phyloP scores from a whole-genome alignment of 2,888 invertebrate genomes.

The Tuta absoluta region DNA sequence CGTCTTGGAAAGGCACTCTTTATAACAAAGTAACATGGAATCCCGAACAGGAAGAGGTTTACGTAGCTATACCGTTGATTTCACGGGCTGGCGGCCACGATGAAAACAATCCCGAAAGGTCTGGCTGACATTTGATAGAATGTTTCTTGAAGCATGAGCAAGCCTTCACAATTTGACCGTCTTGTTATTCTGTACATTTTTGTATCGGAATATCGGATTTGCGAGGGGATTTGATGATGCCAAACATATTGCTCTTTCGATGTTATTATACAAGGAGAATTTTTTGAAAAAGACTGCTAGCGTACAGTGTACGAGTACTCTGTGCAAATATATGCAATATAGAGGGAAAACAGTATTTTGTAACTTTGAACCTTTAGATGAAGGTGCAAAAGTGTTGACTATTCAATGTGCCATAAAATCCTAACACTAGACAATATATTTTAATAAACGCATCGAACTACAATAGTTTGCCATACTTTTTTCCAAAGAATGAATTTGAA shows the following conservation, averaged over 20 bases:
- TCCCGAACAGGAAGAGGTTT: neutral
- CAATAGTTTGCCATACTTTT: no score
- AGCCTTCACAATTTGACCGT: slow-evolving; percentile 33
- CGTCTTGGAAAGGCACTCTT: neutral
- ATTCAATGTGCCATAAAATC: no score
- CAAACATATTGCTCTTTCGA: slow-evolving; percentile 14
- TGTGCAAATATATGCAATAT: no score
- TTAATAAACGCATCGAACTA: no score
- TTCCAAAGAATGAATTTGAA: no score
- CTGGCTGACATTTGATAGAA: slow-evolving; percentile 63
- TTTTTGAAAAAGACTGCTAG: neutral
- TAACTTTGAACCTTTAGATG: no score
- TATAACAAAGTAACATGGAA: slow-evolving; percentile 11
- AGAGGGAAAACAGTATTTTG: no score
- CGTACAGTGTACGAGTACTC: neutral
- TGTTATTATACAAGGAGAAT: neutral
- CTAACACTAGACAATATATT: no score
- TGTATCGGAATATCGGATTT: slow-evolving; percentile 20
- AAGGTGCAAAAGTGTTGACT: no score
- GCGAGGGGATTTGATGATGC: slow-evolving; percentile 1
- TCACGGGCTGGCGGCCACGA: slow-evolving; percentile 53
- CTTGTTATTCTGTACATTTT: slow-evolving; percentile 23
- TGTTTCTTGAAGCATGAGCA: slow-evolving; percentile 53
- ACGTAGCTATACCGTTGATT: slow-evolving; percentile 48
- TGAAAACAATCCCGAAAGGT: slow-evolving; percentile 63